Conservation (phyloP, 2,113 vertebrate genomes). For the Syrmaticus mikado region DNA sequence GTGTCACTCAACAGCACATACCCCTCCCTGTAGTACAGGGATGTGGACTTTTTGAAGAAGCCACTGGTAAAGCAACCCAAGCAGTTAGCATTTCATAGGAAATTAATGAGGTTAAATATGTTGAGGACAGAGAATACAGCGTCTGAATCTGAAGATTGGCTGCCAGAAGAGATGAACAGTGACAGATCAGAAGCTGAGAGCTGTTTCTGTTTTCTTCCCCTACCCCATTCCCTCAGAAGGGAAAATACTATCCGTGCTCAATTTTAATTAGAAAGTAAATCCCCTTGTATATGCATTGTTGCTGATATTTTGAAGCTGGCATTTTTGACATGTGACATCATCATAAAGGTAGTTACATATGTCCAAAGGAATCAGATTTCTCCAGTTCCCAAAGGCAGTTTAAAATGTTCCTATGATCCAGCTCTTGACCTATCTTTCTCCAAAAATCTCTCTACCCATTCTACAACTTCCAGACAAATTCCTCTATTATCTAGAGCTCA, state of each 20-base stretch:
- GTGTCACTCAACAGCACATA: rapidly evolving
- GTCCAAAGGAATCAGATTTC: conserved; percentile 12
- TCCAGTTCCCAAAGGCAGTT: background rate
- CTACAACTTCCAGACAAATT: background rate
- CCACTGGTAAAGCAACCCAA: background rate
- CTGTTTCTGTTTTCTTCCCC: background rate
- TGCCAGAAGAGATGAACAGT: background rate
- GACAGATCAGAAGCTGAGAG: conserved; percentile 13
- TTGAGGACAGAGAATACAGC: background rate
- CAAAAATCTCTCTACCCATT: background rate
- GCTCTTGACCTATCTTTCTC: background rate
- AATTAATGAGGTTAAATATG: background rate
- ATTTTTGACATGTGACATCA: conserved; percentile 43
- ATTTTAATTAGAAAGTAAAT: conserved; percentile 18
- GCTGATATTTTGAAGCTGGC: conserved; percentile 11
- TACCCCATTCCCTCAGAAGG: background rate
- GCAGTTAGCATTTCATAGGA: background rate
- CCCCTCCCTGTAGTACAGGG: background rate
- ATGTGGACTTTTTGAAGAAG: background rate
- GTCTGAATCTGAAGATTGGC: background rate
- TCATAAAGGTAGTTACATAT: conserved; percentile 39
- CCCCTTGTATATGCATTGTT: background rate
- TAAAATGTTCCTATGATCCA: background rate
- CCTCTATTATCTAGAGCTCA: background rate
- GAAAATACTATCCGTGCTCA: background rate